phyloP scores from a whole-genome alignment of 2,797 vertebrate genomes.

The Falco naumanni region DNA sequence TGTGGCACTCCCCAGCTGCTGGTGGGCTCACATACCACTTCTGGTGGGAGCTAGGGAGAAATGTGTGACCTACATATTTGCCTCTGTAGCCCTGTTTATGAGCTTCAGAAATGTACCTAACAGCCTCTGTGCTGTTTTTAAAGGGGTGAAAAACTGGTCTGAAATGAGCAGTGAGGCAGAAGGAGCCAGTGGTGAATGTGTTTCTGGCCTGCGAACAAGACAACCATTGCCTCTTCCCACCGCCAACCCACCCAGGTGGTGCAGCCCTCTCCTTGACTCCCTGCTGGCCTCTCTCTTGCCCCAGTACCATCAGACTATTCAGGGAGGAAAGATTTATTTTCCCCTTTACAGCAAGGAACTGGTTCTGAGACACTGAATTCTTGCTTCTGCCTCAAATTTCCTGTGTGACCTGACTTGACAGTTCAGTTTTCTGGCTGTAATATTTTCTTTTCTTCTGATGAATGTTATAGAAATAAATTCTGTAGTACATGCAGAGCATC shows the following conservation, averaged over 20 bases:
- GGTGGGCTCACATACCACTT: background rate
- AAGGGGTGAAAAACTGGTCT: background rate
- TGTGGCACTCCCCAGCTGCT: background rate
- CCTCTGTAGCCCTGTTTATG: background rate
- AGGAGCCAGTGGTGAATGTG: background rate
- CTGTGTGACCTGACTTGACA: background rate
- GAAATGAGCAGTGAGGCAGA: background rate
- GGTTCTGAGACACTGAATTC: background rate
- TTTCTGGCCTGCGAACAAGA: background rate
- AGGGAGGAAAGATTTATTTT: background rate
- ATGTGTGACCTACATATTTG: background rate
- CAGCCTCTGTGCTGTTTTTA: background rate
- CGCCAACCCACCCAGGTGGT: rapidly evolving
- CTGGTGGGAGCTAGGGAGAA: background rate
- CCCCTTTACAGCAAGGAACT: background rate
- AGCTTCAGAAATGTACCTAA: background rate
- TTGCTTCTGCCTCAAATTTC: background rate
- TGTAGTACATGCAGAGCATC: background rate
- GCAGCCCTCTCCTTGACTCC: background rate
- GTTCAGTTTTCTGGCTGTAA: background rate
- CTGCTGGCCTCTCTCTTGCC: background rate
- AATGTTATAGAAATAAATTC: background rate
- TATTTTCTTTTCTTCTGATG: background rate
- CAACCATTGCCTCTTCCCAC: background rate
- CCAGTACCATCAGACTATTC: background rate